These are phyloP conservation scores for Motacilla tschutschensis DNA, from an alignment of 2,113 vertebrate genomes.

Conservation along the genomic window DNA sequence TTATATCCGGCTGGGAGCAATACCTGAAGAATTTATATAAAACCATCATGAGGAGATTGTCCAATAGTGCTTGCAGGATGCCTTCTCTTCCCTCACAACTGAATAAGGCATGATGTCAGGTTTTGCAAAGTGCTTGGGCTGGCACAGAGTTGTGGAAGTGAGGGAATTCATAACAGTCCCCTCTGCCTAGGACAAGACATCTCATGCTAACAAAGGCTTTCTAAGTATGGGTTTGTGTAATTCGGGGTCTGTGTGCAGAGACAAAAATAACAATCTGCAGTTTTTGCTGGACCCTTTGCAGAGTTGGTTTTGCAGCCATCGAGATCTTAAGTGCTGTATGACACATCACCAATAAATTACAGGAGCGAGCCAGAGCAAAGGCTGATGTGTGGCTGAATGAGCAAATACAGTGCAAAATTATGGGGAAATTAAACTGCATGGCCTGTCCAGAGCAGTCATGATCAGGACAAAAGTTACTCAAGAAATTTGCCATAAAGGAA, in stretches of 20 bases:
- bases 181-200: neutral
- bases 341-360: neutral
- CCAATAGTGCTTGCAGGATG: neutral
- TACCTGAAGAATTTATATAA: neutral
- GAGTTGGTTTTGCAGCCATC: neutral
- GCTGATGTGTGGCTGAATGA: neutral
- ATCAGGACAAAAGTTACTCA: neutral
- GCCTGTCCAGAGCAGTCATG: accelerated
- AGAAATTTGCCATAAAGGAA: neutral
- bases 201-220: neutral
- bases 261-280: neutral
- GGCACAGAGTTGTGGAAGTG: neutral
- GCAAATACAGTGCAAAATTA: neutral
- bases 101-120: neutral
- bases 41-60: neutral
- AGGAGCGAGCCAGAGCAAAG: neutral
- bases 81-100: neutral
- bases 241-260: neutral
- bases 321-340: neutral
- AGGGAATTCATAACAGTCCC: neutral
- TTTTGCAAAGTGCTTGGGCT: neutral
- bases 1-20: neutral
- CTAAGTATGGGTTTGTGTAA: neutral
- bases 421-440: neutral
- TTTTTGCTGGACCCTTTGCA: neutral